These are phyloP conservation scores for Caenorhabditis uteleia DNA, from an alignment of 2,888 invertebrate species.

Conservation along the genomic window DNA sequence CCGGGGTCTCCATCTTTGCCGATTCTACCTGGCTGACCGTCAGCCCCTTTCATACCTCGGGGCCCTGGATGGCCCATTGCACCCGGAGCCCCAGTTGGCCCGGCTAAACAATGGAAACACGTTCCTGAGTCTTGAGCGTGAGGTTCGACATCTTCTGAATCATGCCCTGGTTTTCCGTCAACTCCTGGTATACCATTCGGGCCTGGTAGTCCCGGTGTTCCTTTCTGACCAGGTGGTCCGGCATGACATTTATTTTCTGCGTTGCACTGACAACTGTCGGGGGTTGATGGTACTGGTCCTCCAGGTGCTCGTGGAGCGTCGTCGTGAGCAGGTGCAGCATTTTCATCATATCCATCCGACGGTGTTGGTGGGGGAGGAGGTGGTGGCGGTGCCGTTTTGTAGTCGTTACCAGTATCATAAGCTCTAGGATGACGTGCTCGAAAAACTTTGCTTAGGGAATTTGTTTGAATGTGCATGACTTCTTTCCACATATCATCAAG, in stretches of 20 bases:
- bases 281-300: slow-evolving; percentile 29
- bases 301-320: slow-evolving; percentile 25
- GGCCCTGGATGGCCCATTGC: slow-evolving; percentile 46
- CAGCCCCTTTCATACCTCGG: slow-evolving; percentile 46
- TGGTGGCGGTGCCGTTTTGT: slow-evolving; percentile 16
- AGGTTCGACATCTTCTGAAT: slow-evolving; percentile 46
- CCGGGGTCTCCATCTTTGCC: slow-evolving; percentile 53
- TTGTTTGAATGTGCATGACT: slow-evolving; percentile 35
- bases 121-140: slow-evolving; percentile 27
- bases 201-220: slow-evolving; percentile 42
- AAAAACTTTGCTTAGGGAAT: slow-evolving; percentile 16
- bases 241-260: slow-evolving; percentile 49
- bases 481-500: slow-evolving; percentile 45
- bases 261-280: slow-evolving; percentile 34
- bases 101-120: slow-evolving; percentile 48
- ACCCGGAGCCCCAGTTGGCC: slow-evolving; percentile 50
- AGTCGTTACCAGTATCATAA: slow-evolving; percentile 10
- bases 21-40: slow-evolving; percentile 37
- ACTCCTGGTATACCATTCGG: slow-evolving; percentile 48
- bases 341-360: slow-evolving; percentile 23
- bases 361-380: slow-evolving; percentile 6
- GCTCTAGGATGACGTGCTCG: slow-evolving; percentile 25
- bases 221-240: slow-evolving; percentile 49
- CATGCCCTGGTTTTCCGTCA: slow-evolving; percentile 46
- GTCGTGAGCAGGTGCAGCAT: slow-evolving; percentile 36